phyloP scores from a whole-genome alignment of 2,888 invertebrate genomes.

The Subacronicta megacephala region DNA sequence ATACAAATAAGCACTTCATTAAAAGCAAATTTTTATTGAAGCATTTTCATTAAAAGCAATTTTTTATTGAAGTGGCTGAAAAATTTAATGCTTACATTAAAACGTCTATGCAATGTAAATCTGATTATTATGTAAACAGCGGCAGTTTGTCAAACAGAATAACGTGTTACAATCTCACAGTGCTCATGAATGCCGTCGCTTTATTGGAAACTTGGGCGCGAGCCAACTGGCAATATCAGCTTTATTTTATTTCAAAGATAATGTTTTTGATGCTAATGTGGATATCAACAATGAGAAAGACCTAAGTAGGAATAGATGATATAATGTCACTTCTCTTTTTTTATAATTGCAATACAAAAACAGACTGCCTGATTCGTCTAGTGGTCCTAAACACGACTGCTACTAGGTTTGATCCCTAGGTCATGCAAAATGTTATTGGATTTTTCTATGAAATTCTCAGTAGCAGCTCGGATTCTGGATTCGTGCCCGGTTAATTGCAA shows the following conservation, averaged over 20 bases:
- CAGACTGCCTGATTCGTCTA: too few relatives aligned
- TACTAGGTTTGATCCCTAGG: too few relatives aligned
- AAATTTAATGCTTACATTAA: not conserved
- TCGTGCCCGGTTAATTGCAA: too few relatives aligned
- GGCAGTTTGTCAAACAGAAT: slow-evolving; percentile 27
- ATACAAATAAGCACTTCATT: too few relatives aligned
- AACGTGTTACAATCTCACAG: slow-evolving; percentile 21
- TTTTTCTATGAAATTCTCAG: too few relatives aligned
- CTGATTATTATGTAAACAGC: slow-evolving; percentile 21
- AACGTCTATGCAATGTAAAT: slow-evolving; percentile 11
- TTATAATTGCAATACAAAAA: too few relatives aligned
- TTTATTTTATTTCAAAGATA: slow-evolving; percentile 26
- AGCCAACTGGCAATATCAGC: slow-evolving; percentile 36
- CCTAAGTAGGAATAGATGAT: not conserved
- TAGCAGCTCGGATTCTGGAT: too few relatives aligned
- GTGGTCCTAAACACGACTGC: too few relatives aligned
- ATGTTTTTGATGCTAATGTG: slow-evolving; percentile 20
- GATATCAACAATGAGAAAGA: not conserved
- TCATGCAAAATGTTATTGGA: too few relatives aligned
- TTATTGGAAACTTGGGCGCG: slow-evolving; percentile 38
- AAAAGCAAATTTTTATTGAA: too few relatives aligned
- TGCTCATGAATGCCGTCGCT: slow-evolving; percentile 18
- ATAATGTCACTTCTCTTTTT: too few relatives aligned
- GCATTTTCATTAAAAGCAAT: not conserved
- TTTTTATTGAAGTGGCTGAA: not conserved